Evolutionary conservation across 2,113 vertebrate genomes (phyloP).

Genomic region (Lathamus discolor): DNA sequence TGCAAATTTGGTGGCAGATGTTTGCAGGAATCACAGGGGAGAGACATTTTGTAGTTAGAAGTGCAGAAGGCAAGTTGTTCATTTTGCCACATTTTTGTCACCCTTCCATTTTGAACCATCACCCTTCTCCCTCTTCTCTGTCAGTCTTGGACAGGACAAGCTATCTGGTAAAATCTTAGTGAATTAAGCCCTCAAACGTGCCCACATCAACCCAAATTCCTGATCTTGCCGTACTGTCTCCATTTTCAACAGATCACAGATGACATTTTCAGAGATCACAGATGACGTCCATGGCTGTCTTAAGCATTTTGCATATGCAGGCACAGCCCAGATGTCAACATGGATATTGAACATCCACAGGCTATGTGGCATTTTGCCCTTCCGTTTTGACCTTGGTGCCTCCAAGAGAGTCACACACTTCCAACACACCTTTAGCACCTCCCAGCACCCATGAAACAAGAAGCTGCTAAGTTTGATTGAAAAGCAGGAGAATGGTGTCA

Average conservation of each 20-base stretch:
- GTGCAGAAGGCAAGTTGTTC: neutral
- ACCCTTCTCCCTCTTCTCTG: neutral
- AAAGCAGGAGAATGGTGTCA: neutral
- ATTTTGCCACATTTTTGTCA: conserved; percentile 23
- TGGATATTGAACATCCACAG: neutral
- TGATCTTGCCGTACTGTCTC: neutral
- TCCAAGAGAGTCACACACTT: accelerated
- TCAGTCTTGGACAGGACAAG: neutral
- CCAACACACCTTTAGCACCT: neutral
- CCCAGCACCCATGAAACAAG: neutral
- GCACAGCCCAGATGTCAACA: neutral
- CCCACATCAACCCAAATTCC: neutral
- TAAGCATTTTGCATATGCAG: accelerated
- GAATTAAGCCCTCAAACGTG: neutral
- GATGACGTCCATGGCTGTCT: accelerated
- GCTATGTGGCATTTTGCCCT: neutral
- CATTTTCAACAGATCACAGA: neutral
- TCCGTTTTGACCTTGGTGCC: neutral
- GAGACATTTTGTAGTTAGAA: neutral
- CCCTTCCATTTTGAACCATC: neutral
- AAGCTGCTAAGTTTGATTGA: neutral
- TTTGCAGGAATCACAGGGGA: conserved; percentile 45
- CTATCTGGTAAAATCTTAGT: conserved; percentile 43
- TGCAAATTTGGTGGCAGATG: conserved; percentile 52
- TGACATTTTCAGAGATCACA: neutral